phyloP scores from a whole-genome alignment of 2,888 invertebrate species.

The Patella ulyssiponensis region DNA sequence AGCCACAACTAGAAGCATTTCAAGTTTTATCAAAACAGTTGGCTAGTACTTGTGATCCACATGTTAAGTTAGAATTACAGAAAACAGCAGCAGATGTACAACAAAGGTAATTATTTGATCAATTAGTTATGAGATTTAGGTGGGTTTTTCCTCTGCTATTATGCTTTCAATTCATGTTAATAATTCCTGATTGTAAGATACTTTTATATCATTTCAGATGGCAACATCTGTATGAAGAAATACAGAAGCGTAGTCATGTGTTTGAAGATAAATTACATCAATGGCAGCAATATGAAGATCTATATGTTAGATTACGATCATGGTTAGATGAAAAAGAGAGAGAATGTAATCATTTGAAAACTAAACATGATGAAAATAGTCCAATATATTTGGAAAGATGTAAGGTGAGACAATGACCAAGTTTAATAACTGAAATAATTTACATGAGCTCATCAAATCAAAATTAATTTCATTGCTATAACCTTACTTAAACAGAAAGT shows the following conservation, averaged over 20 bases:
- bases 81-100: constrained; percentile 54
- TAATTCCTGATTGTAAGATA: neutral
- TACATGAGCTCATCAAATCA: too few relatives aligned
- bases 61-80: constrained; percentile 54
- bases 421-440: too few relatives aligned
- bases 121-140: too few relatives aligned
- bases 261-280: constrained; percentile 58
- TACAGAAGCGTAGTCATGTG: constrained; percentile 43
- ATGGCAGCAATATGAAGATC: constrained; percentile 63
- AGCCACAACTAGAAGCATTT: constrained; percentile 50
- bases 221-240: constrained; percentile 47
- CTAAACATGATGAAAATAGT: constrained; percentile 48
- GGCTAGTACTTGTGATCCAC: constrained; percentile 58
- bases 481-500: too few relatives aligned
- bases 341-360: constrained; percentile 52
- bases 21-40: constrained; percentile 51
- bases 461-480: too few relatives aligned
- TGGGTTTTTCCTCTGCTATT: neutral
- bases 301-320: constrained; percentile 46
- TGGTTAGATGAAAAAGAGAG: constrained; percentile 63
- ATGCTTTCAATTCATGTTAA: neutral
- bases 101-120: constrained; percentile 36
- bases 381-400: constrained; percentile 52
- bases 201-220: constrained; percentile 40
- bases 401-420: constrained; percentile 44